Evolutionary conservation across 35 echinoderm and acorn worm genomes (phyloP).

Genomic region (Ophioderma brevispina): DNA sequence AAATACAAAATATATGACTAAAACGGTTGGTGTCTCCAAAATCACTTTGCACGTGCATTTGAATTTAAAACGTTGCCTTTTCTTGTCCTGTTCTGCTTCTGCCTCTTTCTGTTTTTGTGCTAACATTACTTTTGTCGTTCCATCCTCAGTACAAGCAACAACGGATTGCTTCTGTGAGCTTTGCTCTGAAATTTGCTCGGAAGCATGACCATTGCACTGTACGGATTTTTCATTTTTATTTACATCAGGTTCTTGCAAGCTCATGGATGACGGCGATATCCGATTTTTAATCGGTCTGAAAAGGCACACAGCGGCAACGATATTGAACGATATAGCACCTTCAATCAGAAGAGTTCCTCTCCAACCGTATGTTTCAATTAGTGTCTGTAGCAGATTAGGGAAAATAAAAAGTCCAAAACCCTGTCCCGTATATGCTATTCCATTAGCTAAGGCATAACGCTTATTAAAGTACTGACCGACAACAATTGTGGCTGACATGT

Average conservation of each 20-base stretch:
- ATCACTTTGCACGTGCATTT: background rate
- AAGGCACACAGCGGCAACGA: background rate
- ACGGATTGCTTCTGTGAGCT: background rate
- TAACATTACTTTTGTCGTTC: background rate
- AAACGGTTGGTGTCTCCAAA: background rate
- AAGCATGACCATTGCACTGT: background rate
- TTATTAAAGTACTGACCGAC: slow-evolving; percentile 34
- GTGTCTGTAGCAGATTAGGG: slow-evolving; percentile 6
- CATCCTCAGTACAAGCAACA: background rate
- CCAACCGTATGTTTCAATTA: slow-evolving; percentile 31
- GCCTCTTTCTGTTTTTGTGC: background rate
- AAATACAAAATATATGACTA: slow-evolving; percentile 25
- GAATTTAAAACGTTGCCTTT: background rate
- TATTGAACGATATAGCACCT: slow-evolving; percentile 9
- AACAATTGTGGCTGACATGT: slow-evolving; percentile 4
- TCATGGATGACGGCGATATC: background rate
- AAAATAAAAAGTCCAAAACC: slow-evolving; percentile 39
- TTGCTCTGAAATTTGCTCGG: background rate
- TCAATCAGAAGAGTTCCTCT: slow-evolving; percentile 15
- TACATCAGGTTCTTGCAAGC: background rate
- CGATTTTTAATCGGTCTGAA: background rate
- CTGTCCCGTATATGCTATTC: slow-evolving; percentile 35
- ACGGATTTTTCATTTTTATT: background rate
- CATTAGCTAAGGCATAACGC: slow-evolving; percentile 38
- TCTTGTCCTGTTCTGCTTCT: background rate